Percentiles rank a stretch among this genome's conserved stretches.
Evolutionary conservation across 2,113 vertebrate species (phyloP).

Genomic region (Rousettus leschenaultii): DNA sequence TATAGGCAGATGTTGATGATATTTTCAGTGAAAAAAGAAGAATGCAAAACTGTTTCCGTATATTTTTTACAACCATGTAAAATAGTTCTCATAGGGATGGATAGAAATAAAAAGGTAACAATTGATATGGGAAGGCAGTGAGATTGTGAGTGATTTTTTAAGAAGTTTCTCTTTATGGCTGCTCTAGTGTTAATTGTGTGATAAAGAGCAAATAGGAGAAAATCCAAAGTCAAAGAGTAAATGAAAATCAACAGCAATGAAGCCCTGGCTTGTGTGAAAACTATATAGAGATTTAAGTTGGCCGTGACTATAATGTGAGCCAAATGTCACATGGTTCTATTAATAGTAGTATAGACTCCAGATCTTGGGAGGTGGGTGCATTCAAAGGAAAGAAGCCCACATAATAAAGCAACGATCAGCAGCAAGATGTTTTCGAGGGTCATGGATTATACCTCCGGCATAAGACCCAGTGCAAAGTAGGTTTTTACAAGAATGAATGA

Average conservation of each 20-base stretch:
- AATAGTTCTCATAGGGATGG: background rate
- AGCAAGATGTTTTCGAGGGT: background rate
- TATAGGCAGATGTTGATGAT: conserved; percentile 51
- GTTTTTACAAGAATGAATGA: background rate
- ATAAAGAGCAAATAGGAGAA: background rate
- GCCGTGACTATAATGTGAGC: background rate
- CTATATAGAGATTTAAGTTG: background rate
- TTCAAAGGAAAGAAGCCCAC: background rate
- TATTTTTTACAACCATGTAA: conserved; percentile 10
- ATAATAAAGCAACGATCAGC: background rate
- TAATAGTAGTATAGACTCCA: background rate
- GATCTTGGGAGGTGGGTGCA: background rate
- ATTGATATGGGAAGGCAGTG: background rate
- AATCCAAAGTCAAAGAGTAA: background rate
- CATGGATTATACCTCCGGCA: background rate
- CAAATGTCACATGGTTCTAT: background rate
- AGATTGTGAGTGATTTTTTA: background rate
- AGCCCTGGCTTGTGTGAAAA: background rate
- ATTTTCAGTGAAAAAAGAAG: conserved; percentile 31
- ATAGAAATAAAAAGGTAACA: background rate
- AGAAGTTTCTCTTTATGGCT: background rate
- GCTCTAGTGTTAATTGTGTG: background rate
- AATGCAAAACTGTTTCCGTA: background rate
- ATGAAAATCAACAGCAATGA: background rate
- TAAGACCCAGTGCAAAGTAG: background rate